Conservation (phyloP, 1,140 invertebrate species). For the Cylas formicarius region DNA sequence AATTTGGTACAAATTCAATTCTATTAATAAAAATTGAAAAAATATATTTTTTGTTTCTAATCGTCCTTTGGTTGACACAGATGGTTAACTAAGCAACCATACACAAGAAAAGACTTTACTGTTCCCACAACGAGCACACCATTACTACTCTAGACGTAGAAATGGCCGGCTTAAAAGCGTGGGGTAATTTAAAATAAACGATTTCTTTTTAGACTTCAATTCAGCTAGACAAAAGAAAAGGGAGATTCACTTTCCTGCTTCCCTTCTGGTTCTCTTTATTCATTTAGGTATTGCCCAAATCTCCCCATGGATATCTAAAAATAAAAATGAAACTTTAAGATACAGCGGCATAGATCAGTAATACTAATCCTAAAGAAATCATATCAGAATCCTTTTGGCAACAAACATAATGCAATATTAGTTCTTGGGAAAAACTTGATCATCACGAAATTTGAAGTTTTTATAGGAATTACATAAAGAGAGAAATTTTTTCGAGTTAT, state of each 20-base stretch:
- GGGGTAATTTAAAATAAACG: too few species aligned
- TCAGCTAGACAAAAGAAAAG: background rate
- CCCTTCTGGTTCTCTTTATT: too few species aligned
- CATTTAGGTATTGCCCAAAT: too few species aligned
- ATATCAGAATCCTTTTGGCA: conserved; percentile 25
- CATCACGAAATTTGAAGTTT: too few species aligned
- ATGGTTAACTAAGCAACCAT: conserved; percentile 21
- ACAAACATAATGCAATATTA: conserved; percentile 20
- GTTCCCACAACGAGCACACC: conserved; percentile 32
- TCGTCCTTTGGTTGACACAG: conserved; percentile 26
- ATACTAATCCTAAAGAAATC: background rate
- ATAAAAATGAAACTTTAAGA: background rate
- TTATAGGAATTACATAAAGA: too few species aligned
- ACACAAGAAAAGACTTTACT: conserved; percentile 30
- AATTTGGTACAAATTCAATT: too few species aligned
- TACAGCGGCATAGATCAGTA: background rate
- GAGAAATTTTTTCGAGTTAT: too few species aligned
- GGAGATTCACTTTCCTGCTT: too few species aligned
- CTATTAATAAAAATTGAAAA: background rate
- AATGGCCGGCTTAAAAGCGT: conserved; percentile 31
- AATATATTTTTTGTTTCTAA: conserved; percentile 22
- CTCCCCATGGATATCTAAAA: too few species aligned
- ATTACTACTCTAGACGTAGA: conserved; percentile 18
- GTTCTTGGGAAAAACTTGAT: conserved; percentile 13
- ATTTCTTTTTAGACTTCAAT: conserved; percentile 1